phyloP scores from a whole-genome alignment of 2,113 vertebrate species.

The Tyrannus savana region DNA sequence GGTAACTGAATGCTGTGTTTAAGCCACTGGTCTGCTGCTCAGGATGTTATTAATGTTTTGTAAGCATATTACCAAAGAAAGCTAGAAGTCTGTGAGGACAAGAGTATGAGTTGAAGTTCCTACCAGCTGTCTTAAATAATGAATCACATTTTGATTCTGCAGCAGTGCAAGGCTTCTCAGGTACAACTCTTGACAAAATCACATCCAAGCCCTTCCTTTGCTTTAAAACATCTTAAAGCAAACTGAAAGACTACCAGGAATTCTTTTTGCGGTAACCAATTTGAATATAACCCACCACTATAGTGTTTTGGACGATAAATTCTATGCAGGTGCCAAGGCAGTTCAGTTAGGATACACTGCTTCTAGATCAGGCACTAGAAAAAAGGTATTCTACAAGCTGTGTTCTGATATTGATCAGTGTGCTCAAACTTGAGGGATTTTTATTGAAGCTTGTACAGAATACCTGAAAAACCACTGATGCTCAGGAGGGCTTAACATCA shows the following conservation, averaged over 20 bases:
- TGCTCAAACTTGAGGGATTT: constrained; percentile 10
- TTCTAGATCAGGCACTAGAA: neutral
- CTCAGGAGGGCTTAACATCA: constrained; percentile 11
- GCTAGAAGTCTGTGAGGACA: neutral
- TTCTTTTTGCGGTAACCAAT: neutral
- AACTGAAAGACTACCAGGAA: neutral
- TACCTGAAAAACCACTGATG: constrained; percentile 13
- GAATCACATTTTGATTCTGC: neutral
- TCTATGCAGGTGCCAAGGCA: neutral
- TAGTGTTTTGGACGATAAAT: neutral
- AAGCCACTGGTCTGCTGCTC: neutral
- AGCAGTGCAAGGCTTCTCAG: neutral
- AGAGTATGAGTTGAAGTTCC: neutral
- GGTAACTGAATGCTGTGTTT: neutral
- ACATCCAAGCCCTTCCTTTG: neutral
- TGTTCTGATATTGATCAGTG: neutral
- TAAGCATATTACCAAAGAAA: neutral
- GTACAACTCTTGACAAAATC: neutral
- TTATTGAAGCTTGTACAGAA: neutral
- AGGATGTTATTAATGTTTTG: neutral
- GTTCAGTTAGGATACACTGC: neutral
- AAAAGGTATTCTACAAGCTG: constrained; percentile 19
- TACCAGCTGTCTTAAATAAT: neutral
- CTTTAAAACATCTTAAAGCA: neutral
- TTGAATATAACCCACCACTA: neutral